Conservation (phyloP, 2,888 invertebrate genomes). For the Dicyrtoma fusca region DNA sequence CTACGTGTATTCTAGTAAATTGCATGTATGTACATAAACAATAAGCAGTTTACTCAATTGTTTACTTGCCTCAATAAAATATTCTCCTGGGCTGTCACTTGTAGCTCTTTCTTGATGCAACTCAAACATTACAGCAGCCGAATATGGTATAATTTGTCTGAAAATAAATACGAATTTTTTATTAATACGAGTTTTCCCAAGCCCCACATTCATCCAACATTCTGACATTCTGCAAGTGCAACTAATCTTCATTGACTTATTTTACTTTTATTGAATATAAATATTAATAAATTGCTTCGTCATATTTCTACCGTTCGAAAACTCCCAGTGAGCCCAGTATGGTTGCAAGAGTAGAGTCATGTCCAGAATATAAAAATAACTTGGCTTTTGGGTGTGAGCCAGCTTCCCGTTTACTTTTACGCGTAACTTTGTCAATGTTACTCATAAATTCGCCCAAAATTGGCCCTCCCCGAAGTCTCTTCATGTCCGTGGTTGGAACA, state of each 20-base stretch:
- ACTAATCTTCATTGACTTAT: too few species aligned
- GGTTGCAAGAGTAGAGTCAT: constrained; percentile 74
- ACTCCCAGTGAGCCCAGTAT: constrained; percentile 68
- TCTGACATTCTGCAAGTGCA: too few species aligned
- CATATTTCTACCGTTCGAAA: constrained; percentile 62
- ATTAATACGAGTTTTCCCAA: too few species aligned
- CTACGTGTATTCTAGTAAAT: too few species aligned
- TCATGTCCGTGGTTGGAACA: constrained; percentile 38
- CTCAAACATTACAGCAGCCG: constrained; percentile 28
- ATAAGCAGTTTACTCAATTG: not conserved
- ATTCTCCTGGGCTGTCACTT: not conserved
- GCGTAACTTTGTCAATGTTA: constrained; percentile 65
- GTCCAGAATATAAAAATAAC: constrained; percentile 70
- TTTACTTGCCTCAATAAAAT: constrained; percentile 23
- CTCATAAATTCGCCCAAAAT: constrained; percentile 66
- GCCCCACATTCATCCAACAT: too few species aligned
- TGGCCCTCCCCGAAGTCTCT: constrained; percentile 53
- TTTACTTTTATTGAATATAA: not conserved
- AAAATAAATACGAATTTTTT: not conserved
- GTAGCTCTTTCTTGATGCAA: constrained; percentile 25
- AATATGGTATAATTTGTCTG: constrained; percentile 35
- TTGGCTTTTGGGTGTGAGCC: constrained; percentile 59
- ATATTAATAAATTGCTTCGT: not conserved
- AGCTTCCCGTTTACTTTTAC: not conserved
- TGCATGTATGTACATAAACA: too few species aligned